Percentiles rank a stretch among this genome's conserved stretches.
phyloP scores from a whole-genome alignment of 2,797 vertebrate species.

The Remorina albescens region DNA sequence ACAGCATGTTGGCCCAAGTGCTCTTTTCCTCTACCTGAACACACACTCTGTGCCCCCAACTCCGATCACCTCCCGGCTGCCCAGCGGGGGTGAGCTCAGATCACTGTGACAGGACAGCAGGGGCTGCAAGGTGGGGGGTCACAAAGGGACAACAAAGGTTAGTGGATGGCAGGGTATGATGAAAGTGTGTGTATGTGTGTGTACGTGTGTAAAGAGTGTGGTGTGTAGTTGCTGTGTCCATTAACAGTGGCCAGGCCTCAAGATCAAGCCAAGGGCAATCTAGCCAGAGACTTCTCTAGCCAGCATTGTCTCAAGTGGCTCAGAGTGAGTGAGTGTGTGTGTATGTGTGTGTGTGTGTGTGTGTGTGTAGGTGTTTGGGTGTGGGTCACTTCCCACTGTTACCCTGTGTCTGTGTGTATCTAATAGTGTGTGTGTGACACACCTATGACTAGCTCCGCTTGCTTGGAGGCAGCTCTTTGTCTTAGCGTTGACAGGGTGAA shows the following conservation, averaged over 20 bases:
- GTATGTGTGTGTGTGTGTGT: conserved; percentile 35
- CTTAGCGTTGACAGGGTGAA: conserved; percentile 80
- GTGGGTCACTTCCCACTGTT: conserved; percentile 17
- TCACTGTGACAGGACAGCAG: conserved; percentile 75
- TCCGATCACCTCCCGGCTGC: conserved; percentile 43
- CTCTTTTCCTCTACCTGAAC: conserved; percentile 31
- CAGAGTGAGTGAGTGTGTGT: conserved; percentile 36
- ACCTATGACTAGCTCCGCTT: conserved; percentile 73
- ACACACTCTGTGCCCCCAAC: conserved; percentile 28
- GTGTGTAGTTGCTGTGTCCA: conserved; percentile 58
- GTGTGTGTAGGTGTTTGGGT: conserved; percentile 15
- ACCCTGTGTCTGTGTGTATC: conserved; percentile 19
- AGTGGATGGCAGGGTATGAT: conserved; percentile 37
- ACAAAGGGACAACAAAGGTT: conserved; percentile 63
- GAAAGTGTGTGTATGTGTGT: conserved; percentile 31
- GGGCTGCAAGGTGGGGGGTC: conserved; percentile 58
- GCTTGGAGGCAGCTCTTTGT: conserved; percentile 83
- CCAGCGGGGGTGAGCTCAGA: conserved; percentile 65
- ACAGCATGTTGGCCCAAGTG: conserved; percentile 5
- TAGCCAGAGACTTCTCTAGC: conserved; percentile 43
- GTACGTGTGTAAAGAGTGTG: conserved; percentile 6
- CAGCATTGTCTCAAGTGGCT: conserved; percentile 47
- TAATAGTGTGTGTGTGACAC: conserved; percentile 41
- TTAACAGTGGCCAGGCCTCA: conserved; percentile 67
- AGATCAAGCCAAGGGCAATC: conserved; percentile 83